These are phyloP conservation scores for Eurystomus gularis DNA, from an alignment of 2,113 vertebrate species.

Conservation along the genomic window DNA sequence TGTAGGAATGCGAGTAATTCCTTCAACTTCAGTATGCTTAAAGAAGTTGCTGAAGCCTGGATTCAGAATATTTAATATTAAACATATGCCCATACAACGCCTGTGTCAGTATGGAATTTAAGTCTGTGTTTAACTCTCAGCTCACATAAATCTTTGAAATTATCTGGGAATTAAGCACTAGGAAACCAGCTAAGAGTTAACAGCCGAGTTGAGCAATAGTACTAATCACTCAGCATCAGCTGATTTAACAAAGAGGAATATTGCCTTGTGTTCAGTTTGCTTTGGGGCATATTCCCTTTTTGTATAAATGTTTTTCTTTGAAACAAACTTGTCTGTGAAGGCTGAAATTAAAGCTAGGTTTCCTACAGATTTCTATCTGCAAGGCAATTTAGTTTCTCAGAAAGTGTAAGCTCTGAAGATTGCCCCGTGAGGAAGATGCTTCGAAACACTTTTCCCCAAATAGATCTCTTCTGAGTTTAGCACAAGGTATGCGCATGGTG, in stretches of 20 bases:
- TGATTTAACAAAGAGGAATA: background rate
- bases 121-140: background rate
- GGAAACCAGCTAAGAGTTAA: conserved; percentile 19
- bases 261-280: background rate
- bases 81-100: background rate
- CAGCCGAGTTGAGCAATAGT: background rate
- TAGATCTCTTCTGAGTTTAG: background rate
- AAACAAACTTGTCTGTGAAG: background rate
- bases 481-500: background rate
- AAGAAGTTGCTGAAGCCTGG: background rate
- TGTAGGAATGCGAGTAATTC: background rate
- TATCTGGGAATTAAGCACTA: background rate
- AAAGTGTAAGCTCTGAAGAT: background rate
- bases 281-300: background rate
- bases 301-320: background rate
- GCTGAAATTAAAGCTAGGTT: background rate
- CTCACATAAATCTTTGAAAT: conserved; percentile 5
- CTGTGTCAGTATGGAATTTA: background rate
- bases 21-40: background rate
- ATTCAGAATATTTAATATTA: background rate
- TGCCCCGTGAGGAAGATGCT: background rate
- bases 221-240: conserved; percentile 14
- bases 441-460: background rate
- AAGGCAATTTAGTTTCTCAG: background rate
- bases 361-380: conserved; percentile 15